A percentile compares a stretch with the other conserved stretches of the same genome.
Evolutionary conservation across 37 sponge, comb jelly and placozoan species (phyloP).

Genomic region (Lycopodina hypogea): DNA sequence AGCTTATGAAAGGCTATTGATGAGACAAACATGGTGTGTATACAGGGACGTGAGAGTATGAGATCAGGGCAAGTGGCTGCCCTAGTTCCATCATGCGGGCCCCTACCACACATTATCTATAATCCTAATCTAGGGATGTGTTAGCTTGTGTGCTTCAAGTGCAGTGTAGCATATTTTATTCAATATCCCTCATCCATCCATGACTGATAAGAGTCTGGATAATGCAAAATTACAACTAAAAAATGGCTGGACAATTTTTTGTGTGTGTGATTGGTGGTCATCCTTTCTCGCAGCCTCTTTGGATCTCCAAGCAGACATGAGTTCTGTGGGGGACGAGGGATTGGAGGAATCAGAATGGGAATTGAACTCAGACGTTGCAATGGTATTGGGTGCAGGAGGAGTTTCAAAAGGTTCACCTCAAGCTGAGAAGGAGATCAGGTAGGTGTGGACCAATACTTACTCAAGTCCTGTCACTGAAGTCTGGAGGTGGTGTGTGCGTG

Average conservation of each 20-base stretch:
- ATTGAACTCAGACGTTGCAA: slow-evolving; percentile 33
- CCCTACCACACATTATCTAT: no score
- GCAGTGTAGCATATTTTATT: no score
- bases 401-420: slow-evolving; percentile 31
- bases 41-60: neutral
- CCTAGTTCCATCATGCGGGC: no score
- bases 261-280: neutral
- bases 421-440: slow-evolving; percentile 74
- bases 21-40: neutral
- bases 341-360: slow-evolving; percentile 61
- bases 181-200: no score
- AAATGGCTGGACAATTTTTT: no score
- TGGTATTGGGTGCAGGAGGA: slow-evolving; percentile 8
- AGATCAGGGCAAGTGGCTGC: neutral
- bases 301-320: slow-evolving; percentile 31
- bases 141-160: no score
- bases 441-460: no score
- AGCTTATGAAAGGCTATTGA: neutral
- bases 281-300: slow-evolving; percentile 13
- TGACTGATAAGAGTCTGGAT: no score
- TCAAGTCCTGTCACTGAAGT: no score
- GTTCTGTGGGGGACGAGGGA: slow-evolving; percentile 41
- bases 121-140: no score
- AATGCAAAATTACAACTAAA: no score
- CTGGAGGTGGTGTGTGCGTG: no score